A percentile compares a stretch with the other conserved stretches of the same genome.
These are phyloP conservation scores for Lichenostomus cassidix DNA, from an alignment of 2,113 vertebrate genomes.

Conservation along the genomic window DNA sequence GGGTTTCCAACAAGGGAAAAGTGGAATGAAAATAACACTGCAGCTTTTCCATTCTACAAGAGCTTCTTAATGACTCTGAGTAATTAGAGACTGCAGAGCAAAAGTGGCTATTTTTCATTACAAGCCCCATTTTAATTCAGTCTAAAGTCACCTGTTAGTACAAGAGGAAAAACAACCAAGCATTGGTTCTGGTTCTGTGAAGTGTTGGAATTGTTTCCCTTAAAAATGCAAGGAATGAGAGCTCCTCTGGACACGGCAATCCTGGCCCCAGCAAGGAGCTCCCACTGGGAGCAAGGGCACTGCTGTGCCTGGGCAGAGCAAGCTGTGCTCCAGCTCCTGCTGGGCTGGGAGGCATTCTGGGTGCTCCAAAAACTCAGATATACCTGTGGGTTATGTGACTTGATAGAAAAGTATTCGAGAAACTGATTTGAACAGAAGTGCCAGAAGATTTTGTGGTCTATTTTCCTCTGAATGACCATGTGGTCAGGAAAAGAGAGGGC, in stretches of 20 bases:
- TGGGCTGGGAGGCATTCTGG: fast-evolving
- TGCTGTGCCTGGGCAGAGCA: fast-evolving
- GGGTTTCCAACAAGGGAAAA: background rate
- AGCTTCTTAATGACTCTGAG: background rate
- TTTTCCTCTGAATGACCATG: background rate
- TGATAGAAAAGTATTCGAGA: fast-evolving
- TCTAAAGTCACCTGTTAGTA: conserved; percentile 25
- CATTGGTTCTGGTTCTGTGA: background rate
- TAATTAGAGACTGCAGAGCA: background rate
- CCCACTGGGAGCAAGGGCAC: fast-evolving
- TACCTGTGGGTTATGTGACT: background rate
- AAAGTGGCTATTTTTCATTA: conserved; percentile 15
- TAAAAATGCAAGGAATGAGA: conserved; percentile 1
- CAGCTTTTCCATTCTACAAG: background rate
- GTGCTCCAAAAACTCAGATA: background rate
- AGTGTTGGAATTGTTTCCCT: background rate
- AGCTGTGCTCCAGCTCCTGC: fast-evolving
- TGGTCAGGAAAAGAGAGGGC: background rate
- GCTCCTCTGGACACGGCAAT: background rate
- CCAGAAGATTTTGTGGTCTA: background rate
- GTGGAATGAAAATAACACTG: background rate
- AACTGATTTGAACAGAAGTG: background rate
- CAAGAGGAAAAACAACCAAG: background rate
- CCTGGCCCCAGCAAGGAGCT: background rate
- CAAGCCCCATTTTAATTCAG: background rate